A percentile compares a stretch with the other conserved stretches of the same genome.
These are phyloP conservation scores for Thoracochromis brauschi DNA, from an alignment of 2,113 vertebrate genomes.

Conservation along the genomic window DNA sequence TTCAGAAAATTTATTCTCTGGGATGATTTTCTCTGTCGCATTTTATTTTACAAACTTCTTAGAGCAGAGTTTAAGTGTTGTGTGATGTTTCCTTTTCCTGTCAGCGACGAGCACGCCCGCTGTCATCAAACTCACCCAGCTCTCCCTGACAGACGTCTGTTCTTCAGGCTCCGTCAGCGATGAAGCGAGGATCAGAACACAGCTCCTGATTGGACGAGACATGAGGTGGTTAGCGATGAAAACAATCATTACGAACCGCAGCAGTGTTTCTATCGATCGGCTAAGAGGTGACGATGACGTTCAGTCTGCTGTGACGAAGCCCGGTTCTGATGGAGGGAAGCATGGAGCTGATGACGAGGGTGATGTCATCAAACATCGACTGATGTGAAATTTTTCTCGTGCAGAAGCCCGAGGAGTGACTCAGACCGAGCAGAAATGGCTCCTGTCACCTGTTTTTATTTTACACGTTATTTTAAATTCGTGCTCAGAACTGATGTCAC, in stretches of 20 bases:
- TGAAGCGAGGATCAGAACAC: constrained; percentile 71
- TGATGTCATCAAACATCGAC: neutral
- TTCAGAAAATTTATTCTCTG: neutral
- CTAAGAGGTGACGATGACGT: neutral
- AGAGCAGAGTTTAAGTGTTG: neutral
- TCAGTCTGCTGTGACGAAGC: neutral
- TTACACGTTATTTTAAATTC: neutral
- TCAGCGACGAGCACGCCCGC: neutral
- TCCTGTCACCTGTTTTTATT: neutral
- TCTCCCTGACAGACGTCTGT: constrained; percentile 79
- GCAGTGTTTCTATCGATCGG: neutral
- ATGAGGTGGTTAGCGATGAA: neutral
- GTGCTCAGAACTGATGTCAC: neutral
- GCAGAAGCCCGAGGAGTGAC: neutral
- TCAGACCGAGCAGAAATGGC: neutral
- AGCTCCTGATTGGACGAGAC: constrained; percentile 61
- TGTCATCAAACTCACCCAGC: constrained; percentile 65
- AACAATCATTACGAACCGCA: neutral
- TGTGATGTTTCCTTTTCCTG: neutral
- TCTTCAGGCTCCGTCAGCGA: constrained; percentile 70
- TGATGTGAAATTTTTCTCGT: neutral
- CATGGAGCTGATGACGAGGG: neutral
- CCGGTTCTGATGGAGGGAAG: neutral
- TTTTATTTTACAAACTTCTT: neutral
- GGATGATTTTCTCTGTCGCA: neutral